A percentile compares a stretch with the other conserved stretches of the same genome.
Evolutionary conservation across 1,140 invertebrate genomes (phyloP).

Genomic region (Bactericera cockerelli): DNA sequence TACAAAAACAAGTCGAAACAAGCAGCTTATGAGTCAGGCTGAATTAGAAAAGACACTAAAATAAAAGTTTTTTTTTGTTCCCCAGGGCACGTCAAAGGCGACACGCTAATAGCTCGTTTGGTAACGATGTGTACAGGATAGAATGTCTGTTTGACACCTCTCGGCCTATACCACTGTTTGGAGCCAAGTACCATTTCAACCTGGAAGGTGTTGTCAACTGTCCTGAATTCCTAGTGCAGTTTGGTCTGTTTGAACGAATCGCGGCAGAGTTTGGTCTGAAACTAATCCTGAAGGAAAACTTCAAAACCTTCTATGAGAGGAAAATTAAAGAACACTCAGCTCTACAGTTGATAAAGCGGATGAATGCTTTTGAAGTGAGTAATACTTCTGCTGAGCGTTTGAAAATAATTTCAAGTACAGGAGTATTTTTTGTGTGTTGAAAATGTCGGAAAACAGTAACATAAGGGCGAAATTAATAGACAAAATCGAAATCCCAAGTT

Average conservation of each 20-base stretch:
- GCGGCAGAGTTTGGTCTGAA: slow-evolving; percentile 40
- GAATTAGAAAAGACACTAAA: too few relatives aligned
- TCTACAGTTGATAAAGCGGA: slow-evolving; percentile 38
- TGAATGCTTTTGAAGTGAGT: slow-evolving; percentile 50
- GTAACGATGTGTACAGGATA: slow-evolving; percentile 75
- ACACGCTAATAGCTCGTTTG: slow-evolving; percentile 47
- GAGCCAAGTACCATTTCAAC: slow-evolving; percentile 90
- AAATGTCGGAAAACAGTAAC: too few relatives aligned
- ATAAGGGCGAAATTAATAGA: too few relatives aligned
- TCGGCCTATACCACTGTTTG: slow-evolving; percentile 70
- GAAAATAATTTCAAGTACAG: too few relatives aligned
- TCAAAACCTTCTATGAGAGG: slow-evolving; percentile 39
- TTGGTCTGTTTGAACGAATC: slow-evolving; percentile 61
- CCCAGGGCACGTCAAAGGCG: slow-evolving; percentile 41
- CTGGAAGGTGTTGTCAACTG: slow-evolving; percentile 93
- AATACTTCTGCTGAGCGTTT: too few relatives aligned
- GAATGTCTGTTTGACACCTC: slow-evolving; percentile 56
- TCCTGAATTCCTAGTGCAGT: slow-evolving; percentile 94
- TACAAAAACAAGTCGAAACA: too few relatives aligned
- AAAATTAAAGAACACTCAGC: slow-evolving; percentile 32
- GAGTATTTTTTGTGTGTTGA: too few relatives aligned
- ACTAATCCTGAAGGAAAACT: slow-evolving; percentile 36
- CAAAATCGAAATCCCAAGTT: too few relatives aligned
- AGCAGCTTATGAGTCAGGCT: too few relatives aligned
- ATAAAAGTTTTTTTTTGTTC: too few relatives aligned